A percentile compares a stretch with the other conserved stretches of the same genome.
phyloP scores from a whole-genome alignment of 2,113 vertebrate genomes.

The Penelope pileata region DNA sequence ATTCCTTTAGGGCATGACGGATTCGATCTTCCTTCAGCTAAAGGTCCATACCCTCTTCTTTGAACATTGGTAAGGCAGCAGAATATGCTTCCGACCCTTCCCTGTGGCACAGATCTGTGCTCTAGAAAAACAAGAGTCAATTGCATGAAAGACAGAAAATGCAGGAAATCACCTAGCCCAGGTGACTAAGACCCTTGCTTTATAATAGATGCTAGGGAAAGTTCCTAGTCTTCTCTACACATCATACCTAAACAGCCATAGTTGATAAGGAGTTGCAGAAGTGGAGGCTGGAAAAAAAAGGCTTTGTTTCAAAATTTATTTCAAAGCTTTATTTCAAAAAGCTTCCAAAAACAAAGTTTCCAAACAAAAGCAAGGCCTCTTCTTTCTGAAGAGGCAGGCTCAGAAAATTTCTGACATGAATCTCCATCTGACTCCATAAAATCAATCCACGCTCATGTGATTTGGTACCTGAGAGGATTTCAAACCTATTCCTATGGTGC shows the following conservation, averaged over 20 bases:
- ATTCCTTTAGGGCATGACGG: not conserved
- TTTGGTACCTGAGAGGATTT: not conserved
- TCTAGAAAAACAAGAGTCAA: not conserved
- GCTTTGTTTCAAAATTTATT: no score
- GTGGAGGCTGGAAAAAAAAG: not conserved
- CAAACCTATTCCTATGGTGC: not conserved
- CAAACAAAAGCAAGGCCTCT: not conserved
- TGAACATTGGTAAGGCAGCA: not conserved
- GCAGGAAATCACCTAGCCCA: not conserved
- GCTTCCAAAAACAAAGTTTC: not conserved
- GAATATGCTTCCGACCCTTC: not conserved
- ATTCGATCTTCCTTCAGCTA: not conserved
- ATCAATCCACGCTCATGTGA: not conserved
- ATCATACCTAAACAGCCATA: not conserved
- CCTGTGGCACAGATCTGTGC: accelerated
- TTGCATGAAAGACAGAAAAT: not conserved
- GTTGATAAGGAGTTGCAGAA: not conserved
- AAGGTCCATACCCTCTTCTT: not conserved
- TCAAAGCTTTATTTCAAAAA: not conserved
- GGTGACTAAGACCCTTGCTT: accelerated
- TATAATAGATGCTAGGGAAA: not conserved
- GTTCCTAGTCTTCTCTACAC: not conserved
- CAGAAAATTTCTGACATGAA: not conserved
- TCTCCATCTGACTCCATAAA: not conserved
- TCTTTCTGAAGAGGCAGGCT: not conserved